Percentiles rank a stretch among this genome's conserved stretches.
Conservation (phyloP, 2,113 vertebrate genomes). For the Opisthocomus hoazin region DNA sequence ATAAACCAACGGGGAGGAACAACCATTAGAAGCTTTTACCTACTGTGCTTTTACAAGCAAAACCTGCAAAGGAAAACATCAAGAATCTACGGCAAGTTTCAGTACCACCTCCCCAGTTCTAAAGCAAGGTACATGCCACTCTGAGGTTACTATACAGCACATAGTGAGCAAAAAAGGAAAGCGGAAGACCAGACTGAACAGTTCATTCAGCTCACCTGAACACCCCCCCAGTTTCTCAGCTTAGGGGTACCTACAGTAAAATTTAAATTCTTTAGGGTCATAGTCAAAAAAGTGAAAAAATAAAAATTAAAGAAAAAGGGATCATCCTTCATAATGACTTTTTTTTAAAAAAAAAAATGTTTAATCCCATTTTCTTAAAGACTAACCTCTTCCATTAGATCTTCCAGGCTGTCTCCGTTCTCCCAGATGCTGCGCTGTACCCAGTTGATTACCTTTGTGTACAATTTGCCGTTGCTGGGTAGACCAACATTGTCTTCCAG, state of each 20-base stretch:
- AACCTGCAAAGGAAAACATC: conserved; percentile 84
- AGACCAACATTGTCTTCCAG: conserved; percentile 94
- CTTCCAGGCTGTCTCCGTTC: conserved; percentile 91
- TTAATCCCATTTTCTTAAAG: conserved; percentile 70
- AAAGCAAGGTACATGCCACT: conserved; percentile 74
- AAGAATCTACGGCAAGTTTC: conserved; percentile 79
- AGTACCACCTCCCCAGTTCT: conserved; percentile 77
- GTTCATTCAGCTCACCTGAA: conserved; percentile 95
- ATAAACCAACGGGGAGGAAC: conserved; percentile 99
- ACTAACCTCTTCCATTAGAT: conserved; percentile 99
- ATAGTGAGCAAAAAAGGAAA: conserved; percentile 70
- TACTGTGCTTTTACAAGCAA: conserved; percentile 75
- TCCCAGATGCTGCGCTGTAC: conserved; percentile 98
- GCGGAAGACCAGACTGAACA: conserved; percentile 81
- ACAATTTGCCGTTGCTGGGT: conserved; percentile 96
- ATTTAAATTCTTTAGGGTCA: conserved; percentile 84
- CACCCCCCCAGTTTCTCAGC: conserved; percentile 92
- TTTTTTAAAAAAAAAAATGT: not conserved
- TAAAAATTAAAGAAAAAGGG: conserved; percentile 62
- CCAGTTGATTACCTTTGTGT: conserved; percentile 98
- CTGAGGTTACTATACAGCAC: conserved; percentile 71
- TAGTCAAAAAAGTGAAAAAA: conserved; percentile 78
- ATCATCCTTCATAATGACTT: conserved; percentile 66
- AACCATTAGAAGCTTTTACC: conserved; percentile 94
- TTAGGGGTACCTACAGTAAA: conserved; percentile 86